Base-by-base conservation (phyloP, 35 echinoderm and acorn worm species). In the Diadema setosum region DNA sequence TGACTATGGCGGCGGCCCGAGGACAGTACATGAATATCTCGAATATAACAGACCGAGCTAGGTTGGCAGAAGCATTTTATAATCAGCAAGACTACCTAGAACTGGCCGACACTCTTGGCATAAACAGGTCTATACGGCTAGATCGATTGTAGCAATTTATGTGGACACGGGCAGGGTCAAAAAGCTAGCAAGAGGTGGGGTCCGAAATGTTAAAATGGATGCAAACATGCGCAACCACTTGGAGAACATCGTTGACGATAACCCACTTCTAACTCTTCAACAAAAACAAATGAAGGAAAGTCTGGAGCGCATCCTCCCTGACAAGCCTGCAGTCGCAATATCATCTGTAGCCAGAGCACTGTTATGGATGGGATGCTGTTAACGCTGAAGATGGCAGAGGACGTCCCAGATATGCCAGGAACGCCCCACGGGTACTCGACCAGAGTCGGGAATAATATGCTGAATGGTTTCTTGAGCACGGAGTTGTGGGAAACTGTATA, bases 41-140 rank as follows among this genome's bases (percentile, higher is more conserved):
- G n/a, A 73, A 86, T 34, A 24, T n/a, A n/a, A n/a, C 17, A 27
- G 84, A 86, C 37, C 67, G 84, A 45, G 35, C 26, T n/a, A 70
- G 59, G 23, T 24, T 86, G 33, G 46, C 70, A 9, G 84, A 86
- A 33, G 60, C 84, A 14, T 86, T 86, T 8, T 58, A 26, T 29
- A 42, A 73, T 39, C 50, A 63, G 33, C 21, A 27, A 8, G 60
- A 86, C 42, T 74, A 86, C 73, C 63, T 73, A 27, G 63, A 86
- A 39, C 20, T 86, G 14, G 84, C 84, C 3, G 63, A 86, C 34
- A 70, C 60, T 7, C 35, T 86, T 20, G 58, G 58, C 33, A 86
- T 86, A 11, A 86, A 86, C 17, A 29, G 35, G 11, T 21, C 84
- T 25, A 86, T 64, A n/a, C n/a, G 21, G 84, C 84, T 3, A 67